Conservation (phyloP, 2,797 vertebrate genomes). For the Spheniscus humboldti region DNA sequence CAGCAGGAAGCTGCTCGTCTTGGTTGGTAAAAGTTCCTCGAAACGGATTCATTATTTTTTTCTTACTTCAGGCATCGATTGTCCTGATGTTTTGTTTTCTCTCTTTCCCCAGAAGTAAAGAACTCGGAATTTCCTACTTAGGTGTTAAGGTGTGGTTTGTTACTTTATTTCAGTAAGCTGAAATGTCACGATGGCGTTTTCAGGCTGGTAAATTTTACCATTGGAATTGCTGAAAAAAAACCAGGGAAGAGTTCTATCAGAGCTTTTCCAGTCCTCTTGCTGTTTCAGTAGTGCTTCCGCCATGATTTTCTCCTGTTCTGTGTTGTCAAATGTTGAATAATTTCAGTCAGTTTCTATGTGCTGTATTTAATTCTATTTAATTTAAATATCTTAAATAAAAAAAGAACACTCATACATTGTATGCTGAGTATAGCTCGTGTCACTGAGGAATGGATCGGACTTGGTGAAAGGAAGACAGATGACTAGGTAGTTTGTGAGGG, state of each 20-base stretch:
- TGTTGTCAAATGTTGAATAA: background rate
- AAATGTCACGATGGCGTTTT: background rate
- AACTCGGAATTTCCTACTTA: background rate
- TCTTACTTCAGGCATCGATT: fast-evolving
- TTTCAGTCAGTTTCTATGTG: background rate
- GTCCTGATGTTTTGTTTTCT: background rate
- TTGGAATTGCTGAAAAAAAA: background rate
- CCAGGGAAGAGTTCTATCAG: fast-evolving
- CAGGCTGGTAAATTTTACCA: background rate
- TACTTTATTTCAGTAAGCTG: background rate
- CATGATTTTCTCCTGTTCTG: fast-evolving
- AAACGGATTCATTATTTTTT: fast-evolving
- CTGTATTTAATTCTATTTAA: background rate
- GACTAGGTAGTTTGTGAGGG: background rate
- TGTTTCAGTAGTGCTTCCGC: background rate
- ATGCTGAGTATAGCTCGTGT: background rate
- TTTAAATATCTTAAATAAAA: background rate
- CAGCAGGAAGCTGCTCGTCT: background rate
- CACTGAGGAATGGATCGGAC: background rate
- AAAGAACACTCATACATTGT: background rate
- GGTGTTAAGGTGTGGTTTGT: fast-evolving
- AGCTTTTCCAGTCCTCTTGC: background rate
- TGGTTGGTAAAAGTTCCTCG: background rate
- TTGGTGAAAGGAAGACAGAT: background rate
- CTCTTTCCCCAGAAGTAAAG: background rate